Percentiles rank a stretch among this genome's conserved stretches.
Conservation (phyloP, 2,888 invertebrate species). For the Cosmorhoe ocellata region DNA sequence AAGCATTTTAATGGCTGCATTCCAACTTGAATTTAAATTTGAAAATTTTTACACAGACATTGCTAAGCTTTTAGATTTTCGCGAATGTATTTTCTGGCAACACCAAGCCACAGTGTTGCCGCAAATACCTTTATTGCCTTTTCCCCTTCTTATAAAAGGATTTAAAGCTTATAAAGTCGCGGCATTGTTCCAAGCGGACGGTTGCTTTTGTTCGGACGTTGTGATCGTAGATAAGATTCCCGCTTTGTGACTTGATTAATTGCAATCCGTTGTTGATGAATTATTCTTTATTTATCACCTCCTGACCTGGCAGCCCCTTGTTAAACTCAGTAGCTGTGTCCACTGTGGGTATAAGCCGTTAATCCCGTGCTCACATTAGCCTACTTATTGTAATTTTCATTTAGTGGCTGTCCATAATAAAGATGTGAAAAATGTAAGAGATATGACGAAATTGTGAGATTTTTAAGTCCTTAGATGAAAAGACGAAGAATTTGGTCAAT, state of each 20-base stretch:
- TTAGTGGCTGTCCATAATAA: no score
- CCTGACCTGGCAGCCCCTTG: no score
- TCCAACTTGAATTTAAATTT: conserved; percentile 15
- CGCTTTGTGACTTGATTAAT: conserved; percentile 44
- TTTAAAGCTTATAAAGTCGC: conserved; percentile 49
- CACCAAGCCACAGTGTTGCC: conserved; percentile 27
- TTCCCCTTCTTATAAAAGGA: conserved; percentile 51
- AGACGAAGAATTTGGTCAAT: no score
- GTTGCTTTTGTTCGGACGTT: conserved; percentile 53
- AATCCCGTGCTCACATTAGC: no score
- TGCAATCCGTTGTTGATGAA: conserved; percentile 30
- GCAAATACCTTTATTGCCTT: conserved; percentile 45
- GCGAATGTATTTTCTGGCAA: conserved; percentile 29
- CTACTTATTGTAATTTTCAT: no score
- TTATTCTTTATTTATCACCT: conserved; percentile 13
- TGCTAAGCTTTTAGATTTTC: conserved; percentile 13
- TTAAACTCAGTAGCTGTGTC: no score
- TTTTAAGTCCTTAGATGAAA: no score
- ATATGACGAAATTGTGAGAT: no score
- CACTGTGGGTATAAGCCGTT: no score
- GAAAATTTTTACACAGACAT: conserved; percentile 16
- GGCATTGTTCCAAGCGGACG: conserved; percentile 51
- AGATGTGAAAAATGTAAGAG: no score
- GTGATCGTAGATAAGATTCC: conserved; percentile 50
- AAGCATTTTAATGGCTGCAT: conserved; percentile 16